A percentile compares a stretch with the other conserved stretches of the same genome.
Evolutionary conservation across 2,888 invertebrate genomes (phyloP).

Genomic region (Ectropis crepuscularia): DNA sequence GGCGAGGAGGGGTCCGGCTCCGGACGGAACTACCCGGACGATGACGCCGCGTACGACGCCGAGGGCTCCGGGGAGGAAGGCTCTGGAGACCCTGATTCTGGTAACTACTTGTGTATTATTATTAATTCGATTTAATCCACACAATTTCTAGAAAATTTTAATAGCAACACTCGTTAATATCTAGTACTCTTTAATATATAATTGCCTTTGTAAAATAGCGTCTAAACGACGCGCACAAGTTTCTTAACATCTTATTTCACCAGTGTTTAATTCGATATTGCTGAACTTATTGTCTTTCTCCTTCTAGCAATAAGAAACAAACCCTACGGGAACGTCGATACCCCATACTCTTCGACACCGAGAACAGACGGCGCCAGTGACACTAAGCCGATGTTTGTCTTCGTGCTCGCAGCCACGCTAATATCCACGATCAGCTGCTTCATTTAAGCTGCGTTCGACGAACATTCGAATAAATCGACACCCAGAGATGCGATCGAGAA

Average conservation of each 20-base stretch:
- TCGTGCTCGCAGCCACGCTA: constrained; percentile 46
- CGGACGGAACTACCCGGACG: constrained; percentile 78
- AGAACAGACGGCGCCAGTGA: constrained; percentile 54
- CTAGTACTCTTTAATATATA: too few species aligned
- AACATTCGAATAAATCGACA: constrained; percentile 10
- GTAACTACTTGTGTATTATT: constrained; percentile 49
- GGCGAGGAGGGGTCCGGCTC: constrained; percentile 86
- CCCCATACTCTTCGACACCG: constrained; percentile 62
- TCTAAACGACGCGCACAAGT: too few species aligned
- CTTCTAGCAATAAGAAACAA: constrained; percentile 40
- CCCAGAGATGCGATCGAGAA: constrained; percentile 15
- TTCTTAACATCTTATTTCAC: background rate
- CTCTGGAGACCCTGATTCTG: constrained; percentile 65
- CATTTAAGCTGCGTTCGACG: constrained; percentile 49
- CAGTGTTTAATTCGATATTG: background rate
- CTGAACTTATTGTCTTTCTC: constrained; percentile 1
- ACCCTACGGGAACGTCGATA: constrained; percentile 50
- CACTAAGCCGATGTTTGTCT: constrained; percentile 45
- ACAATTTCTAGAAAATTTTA: background rate
- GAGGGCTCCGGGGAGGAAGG: constrained; percentile 79
- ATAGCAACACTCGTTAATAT: too few species aligned
- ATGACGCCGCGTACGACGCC: constrained; percentile 79
- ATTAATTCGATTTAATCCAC: background rate
- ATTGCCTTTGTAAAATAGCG: too few species aligned
- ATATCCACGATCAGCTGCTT: constrained; percentile 49